These are phyloP conservation scores for Aplidium turbinatum DNA, from an alignment of 23 tunicate species.

Conservation along the genomic window DNA sequence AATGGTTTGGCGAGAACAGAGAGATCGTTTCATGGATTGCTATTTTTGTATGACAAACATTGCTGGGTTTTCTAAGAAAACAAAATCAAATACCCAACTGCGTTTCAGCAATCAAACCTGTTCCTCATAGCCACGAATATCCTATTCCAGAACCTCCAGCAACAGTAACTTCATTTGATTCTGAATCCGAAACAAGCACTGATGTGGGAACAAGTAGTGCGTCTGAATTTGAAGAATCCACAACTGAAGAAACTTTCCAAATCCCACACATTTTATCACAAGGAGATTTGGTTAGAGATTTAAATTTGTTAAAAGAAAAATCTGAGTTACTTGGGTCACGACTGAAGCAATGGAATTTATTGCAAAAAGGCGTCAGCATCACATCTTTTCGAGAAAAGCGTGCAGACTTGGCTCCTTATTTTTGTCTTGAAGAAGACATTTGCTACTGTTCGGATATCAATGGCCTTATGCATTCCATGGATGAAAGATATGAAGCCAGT, in stretches of 20 bases:
- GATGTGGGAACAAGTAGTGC: conserved; percentile 34
- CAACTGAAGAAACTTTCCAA: not conserved
- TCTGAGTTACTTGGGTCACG: conserved; percentile 25
- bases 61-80: conserved; percentile 10
- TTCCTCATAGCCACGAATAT: not conserved
- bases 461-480: conserved; percentile 12
- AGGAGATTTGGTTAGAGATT: conserved; percentile 24
- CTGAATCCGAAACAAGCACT: conserved; percentile 22
- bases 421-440: not conserved
- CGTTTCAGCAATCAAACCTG: conserved; percentile 23
- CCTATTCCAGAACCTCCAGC: conserved; percentile 16
- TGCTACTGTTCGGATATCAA: conserved; percentile 6
- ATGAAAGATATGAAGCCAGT: not conserved
- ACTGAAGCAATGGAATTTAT: conserved; percentile 25
- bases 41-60: conserved; percentile 28
- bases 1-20: conserved; percentile 15
- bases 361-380: conserved; percentile 5
- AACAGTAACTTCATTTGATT: not conserved
- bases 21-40: conserved; percentile 6
- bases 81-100: conserved; percentile 8
- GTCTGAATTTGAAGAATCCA: conserved; percentile 18
- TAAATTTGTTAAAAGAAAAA: conserved; percentile 23
- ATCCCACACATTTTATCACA: conserved; percentile 1
- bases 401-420: too few species aligned
- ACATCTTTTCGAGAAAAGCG: conserved; percentile 7